Base-by-base conservation (phyloP, 1,140 invertebrate genomes). In the Conus betulinus region DNA sequence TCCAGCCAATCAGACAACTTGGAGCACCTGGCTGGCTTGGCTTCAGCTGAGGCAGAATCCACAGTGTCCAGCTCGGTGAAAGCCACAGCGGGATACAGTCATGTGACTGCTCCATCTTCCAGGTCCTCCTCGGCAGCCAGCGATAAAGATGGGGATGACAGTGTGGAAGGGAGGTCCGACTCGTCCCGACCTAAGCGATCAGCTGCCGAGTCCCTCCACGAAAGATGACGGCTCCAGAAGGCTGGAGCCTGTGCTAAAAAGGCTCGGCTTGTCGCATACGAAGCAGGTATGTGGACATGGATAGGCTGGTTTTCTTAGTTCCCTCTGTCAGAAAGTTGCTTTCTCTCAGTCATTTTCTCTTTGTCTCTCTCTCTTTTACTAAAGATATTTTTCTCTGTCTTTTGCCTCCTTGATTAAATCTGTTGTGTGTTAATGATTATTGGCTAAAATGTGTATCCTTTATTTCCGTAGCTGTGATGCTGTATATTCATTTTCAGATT, bases 201-300 rank as follows among this genome's bases (percentile, higher is more conserved):
- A 15, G 82, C 82, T 6, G 55, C 57, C 17, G 51, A 81, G 23
- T 53, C 79, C 79, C 11, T 81, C 51, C 5, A 23, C 13, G 3
- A 81, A 55, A 53, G 79, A 81, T 7, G 76, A 78, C 17, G 8
- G 57, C 17, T 20, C 53, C 7, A 51, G 52, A 8, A 51, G n/a
- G n/a, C n/a, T 17, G 53, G 74, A 87, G 25, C 85, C 85, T 78
- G 52, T 27, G 11, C 20, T 52, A 87, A 87, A 27, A 87, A 87
- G 74, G 82, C 81, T 13, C 79, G 82, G n/a, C 87, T 88, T 53
- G 87, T 88, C 23, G 81, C 87, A 1, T 88, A 88, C 76, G 87
- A 84, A 27, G 82, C 87, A 51, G 51, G 87, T 88, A 25, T 60
- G 57, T 60, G 39, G 39, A 39, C 39, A 39, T 39, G 39, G 39